Percentiles rank a stretch among this genome's conserved stretches.
Conservation (phyloP, 1,140 invertebrate species). For the Oncopeltus fasciatus region DNA sequence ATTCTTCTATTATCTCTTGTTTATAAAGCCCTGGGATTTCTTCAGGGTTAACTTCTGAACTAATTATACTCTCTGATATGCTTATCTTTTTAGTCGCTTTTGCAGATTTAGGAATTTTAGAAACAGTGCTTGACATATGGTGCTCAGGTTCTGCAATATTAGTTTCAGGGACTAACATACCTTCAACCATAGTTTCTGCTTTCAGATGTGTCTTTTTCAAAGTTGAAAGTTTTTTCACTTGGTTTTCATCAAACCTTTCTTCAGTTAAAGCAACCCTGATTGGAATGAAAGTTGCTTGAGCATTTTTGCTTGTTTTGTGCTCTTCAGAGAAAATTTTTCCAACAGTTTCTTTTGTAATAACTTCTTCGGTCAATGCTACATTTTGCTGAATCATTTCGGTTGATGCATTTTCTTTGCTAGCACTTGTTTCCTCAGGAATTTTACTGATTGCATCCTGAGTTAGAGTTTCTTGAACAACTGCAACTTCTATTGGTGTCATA, state of each 20-base stretch:
- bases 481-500: slow-evolving; percentile 10
- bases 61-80: slow-evolving; percentile 3
- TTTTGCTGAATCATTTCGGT: slow-evolving; percentile 12
- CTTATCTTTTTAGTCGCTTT: slow-evolving; percentile 12
- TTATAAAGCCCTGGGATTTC: neutral
- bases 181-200: slow-evolving; percentile 6
- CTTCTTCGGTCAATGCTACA: slow-evolving; percentile 14
- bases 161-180: slow-evolving; percentile 5
- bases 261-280: slow-evolving; percentile 12
- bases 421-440: slow-evolving; percentile 18
- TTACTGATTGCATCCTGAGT: slow-evolving; percentile 8
- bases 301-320: slow-evolving; percentile 5
- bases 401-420: slow-evolving; percentile 22
- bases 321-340: slow-evolving; percentile 14
- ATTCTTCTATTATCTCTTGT: neutral
- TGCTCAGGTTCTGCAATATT: neutral
- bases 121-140: neutral
- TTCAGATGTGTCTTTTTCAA: neutral
- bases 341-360: slow-evolving; percentile 20
- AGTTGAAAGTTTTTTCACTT: neutral
- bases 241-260: slow-evolving; percentile 4
- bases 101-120: neutral
- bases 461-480: slow-evolving; percentile 11
- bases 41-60: neutral
- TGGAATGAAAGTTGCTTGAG: slow-evolving; percentile 19